Evolutionary conservation across 1,140 invertebrate species (phyloP).

Genomic region (Limonius californicus): DNA sequence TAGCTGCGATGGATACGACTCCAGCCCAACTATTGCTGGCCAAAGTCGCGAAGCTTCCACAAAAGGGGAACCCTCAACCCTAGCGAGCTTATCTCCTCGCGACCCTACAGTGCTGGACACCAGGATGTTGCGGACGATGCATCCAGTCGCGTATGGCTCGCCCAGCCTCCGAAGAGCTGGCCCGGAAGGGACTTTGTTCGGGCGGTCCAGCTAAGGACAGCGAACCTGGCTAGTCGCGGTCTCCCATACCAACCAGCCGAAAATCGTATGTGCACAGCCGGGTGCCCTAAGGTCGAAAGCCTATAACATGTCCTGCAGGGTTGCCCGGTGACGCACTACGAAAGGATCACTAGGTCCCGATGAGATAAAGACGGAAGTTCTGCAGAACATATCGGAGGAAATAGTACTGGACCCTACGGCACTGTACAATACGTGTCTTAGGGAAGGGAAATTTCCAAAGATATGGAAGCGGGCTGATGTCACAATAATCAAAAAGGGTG

Average conservation of each 20-base stretch:
- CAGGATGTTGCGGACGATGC: conserved; percentile 11
- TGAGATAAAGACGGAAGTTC: too few relatives aligned
- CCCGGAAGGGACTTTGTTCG: conserved; percentile 22
- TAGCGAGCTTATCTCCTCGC: neutral
- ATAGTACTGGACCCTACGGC: too few relatives aligned
- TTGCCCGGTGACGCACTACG: conserved; percentile 17
- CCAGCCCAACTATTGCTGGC: neutral
- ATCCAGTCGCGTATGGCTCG: conserved; percentile 16
- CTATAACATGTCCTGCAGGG: conserved; percentile 20
- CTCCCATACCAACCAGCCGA: too few relatives aligned
- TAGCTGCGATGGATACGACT: neutral
- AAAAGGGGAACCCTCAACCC: neutral
- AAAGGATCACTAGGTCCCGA: too few relatives aligned
- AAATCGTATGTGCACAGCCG: neutral
- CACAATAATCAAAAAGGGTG: too few relatives aligned
- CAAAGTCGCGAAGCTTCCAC: neutral
- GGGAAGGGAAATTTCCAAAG: too few relatives aligned
- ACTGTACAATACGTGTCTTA: too few relatives aligned
- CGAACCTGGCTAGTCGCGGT: conserved; percentile 24
- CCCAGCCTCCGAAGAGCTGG: conserved; percentile 16
- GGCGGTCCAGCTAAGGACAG: conserved; percentile 25
- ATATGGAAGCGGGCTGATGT: too few relatives aligned
- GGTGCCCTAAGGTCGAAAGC: neutral
- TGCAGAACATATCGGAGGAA: too few relatives aligned
- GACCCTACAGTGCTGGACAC: conserved; percentile 1